phyloP scores from a whole-genome alignment of 1,140 invertebrate species.

The Eurosta solidaginis region DNA sequence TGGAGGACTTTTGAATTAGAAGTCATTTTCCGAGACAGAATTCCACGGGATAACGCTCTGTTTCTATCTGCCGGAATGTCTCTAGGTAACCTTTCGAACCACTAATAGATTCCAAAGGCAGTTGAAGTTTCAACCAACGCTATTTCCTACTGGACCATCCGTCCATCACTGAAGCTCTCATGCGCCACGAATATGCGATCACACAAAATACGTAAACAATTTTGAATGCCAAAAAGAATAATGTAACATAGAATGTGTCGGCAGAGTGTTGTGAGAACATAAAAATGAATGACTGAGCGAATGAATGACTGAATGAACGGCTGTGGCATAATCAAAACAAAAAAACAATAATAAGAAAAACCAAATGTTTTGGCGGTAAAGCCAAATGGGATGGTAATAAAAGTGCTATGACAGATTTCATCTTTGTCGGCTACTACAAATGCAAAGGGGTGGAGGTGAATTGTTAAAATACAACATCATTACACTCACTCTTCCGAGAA shows the following conservation, averaged over 20 bases:
- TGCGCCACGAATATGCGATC: not conserved
- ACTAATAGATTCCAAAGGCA: too few species aligned
- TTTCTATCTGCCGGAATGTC: too few species aligned
- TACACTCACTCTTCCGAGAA: too few species aligned
- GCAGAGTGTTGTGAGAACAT: constrained; percentile 27
- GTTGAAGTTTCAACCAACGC: too few species aligned
- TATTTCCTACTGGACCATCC: not conserved
- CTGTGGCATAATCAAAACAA: not conserved
- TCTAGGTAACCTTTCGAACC: too few species aligned
- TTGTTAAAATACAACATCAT: too few species aligned
- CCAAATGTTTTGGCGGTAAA: not conserved
- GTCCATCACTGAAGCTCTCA: not conserved
- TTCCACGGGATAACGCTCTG: too few species aligned
- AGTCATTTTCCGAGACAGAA: too few species aligned
- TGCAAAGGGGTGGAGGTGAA: not conserved
- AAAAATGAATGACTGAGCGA: not conserved
- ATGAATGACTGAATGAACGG: not conserved
- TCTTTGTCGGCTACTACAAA: not conserved
- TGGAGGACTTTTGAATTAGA: too few species aligned
- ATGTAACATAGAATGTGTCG: too few species aligned
- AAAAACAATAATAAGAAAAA: constrained; percentile 25
- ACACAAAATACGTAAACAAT: constrained; percentile 17
- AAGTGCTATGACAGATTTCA: not conserved
- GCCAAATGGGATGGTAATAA: not conserved
- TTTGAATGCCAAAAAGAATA: constrained; percentile 23